These are phyloP conservation scores for Cephus sareptanus DNA, from an alignment of 2,888 invertebrate species.

Conservation along the genomic window DNA sequence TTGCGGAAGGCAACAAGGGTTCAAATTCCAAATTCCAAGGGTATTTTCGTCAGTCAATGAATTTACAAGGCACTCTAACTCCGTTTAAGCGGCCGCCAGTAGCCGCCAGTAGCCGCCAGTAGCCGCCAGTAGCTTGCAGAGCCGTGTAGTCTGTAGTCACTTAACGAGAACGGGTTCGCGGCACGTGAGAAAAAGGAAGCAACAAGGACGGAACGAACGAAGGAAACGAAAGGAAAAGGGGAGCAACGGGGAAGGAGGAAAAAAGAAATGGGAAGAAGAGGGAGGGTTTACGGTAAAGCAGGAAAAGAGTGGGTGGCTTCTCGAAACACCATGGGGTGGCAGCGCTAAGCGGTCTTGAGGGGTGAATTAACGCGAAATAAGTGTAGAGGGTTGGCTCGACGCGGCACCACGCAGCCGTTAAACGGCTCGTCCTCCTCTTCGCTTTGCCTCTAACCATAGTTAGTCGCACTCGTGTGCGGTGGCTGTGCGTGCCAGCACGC, in stretches of 20 bases:
- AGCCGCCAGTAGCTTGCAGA: slow-evolving; percentile 27
- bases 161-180: slow-evolving; percentile 64
- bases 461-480: too few species aligned
- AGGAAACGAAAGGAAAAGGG: slow-evolving; percentile 17
- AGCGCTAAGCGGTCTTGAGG: slow-evolving; percentile 52
- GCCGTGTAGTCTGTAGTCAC: slow-evolving; percentile 32
- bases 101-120: slow-evolving; percentile 35
- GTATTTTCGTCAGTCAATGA: slow-evolving; percentile 64
- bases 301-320: slow-evolving; percentile 7
- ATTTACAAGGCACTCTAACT: slow-evolving; percentile 61
- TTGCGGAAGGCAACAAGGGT: too few species aligned
- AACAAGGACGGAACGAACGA: slow-evolving; percentile 22
- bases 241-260: slow-evolving; percentile 5
- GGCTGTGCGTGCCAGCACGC: slow-evolving; percentile 7
- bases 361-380: slow-evolving; percentile 63
- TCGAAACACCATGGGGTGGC: too few species aligned
- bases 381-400: slow-evolving; percentile 27
- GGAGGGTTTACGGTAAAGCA: neutral
- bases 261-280: neutral
- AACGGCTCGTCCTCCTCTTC: slow-evolving; percentile 18
- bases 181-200: slow-evolving; percentile 59
- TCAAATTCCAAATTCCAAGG: slow-evolving; percentile 56
- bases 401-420: slow-evolving; percentile 17
- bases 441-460: too few species aligned
- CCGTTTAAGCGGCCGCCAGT: slow-evolving; percentile 40